These are phyloP conservation scores for Penaeus japonicus DNA, from an alignment of 1,140 invertebrate genomes.

Conservation along the genomic window DNA sequence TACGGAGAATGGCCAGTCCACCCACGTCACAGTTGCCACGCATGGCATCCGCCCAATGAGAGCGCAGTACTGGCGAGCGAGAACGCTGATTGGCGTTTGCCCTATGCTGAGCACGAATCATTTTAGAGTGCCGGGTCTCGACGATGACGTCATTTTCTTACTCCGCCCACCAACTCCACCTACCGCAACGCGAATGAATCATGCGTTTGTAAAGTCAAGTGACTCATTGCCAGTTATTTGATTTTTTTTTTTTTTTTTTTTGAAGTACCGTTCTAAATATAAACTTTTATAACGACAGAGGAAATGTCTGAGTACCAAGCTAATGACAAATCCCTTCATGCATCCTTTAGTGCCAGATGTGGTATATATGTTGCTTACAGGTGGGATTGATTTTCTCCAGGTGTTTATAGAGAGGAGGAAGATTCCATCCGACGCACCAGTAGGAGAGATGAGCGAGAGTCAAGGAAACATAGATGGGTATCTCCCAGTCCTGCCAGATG, in stretches of 20 bases:
- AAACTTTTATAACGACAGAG: too few relatives aligned
- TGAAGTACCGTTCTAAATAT: too few relatives aligned
- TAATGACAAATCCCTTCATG: too few relatives aligned
- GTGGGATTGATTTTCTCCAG: conserved; percentile 43
- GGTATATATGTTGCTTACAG: not conserved
- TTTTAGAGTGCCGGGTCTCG: conserved; percentile 9
- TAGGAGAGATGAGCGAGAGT: conserved; percentile 8
- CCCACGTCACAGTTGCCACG: conserved; percentile 30
- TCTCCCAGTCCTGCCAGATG: conserved; percentile 43
- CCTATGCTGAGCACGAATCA: conserved; percentile 3
- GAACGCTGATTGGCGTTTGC: conserved; percentile 3
- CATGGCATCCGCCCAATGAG: conserved; percentile 21
- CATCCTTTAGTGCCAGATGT: too few relatives aligned
- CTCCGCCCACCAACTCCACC: not conserved
- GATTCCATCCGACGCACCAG: conserved; percentile 28
- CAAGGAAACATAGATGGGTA: conserved; percentile 37
- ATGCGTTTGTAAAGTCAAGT: not conserved
- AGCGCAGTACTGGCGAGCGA: not conserved
- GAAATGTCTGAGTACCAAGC: too few relatives aligned
- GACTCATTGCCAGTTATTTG: conserved; percentile 24
- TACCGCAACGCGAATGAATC: conserved; percentile 23
- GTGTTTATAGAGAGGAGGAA: conserved; percentile 37
- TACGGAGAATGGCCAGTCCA: not conserved
- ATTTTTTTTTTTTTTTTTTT: not conserved
- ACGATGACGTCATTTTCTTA: conserved; percentile 30